A percentile compares a stretch with the other conserved stretches of the same genome.
Conservation (phyloP, 1,140 invertebrate species). For the Telenomus remus region DNA sequence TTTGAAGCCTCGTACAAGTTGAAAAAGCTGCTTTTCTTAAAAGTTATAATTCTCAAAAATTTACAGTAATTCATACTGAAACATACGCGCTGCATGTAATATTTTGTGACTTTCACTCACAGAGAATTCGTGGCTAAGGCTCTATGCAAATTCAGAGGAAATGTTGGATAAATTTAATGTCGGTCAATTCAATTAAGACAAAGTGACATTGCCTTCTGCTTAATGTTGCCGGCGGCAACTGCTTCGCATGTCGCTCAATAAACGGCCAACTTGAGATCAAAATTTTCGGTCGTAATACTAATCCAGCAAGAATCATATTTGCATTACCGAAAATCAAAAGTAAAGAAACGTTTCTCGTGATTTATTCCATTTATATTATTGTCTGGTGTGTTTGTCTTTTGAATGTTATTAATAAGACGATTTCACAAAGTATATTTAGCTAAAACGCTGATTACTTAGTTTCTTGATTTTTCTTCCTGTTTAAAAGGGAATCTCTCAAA, state of each 20-base stretch:
- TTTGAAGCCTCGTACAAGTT: constrained; percentile 15
- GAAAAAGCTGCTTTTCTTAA: constrained; percentile 10
- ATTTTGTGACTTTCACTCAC: constrained; percentile 52
- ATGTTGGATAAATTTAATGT: constrained; percentile 72
- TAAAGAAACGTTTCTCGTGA: too few species aligned
- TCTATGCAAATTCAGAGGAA: constrained; percentile 54
- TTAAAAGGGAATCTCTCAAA: too few species aligned
- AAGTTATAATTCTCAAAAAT: constrained; percentile 42
- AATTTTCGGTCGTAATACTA: constrained; percentile 35
- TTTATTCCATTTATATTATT: too few species aligned
- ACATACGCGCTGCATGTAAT: constrained; percentile 31
- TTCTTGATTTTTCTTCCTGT: too few species aligned
- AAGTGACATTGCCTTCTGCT: constrained; percentile 63
- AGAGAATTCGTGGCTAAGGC: constrained; percentile 32
- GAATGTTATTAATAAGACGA: too few species aligned
- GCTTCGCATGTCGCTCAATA: constrained; percentile 50
- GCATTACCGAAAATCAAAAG: too few species aligned
- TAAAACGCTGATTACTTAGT: too few species aligned
- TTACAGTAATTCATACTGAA: constrained; percentile 43
- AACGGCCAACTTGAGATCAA: constrained; percentile 45
- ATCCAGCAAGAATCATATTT: constrained; percentile 28
- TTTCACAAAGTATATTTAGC: too few species aligned
- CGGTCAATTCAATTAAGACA: constrained; percentile 71
- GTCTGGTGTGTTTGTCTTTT: too few species aligned
- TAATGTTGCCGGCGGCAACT: constrained; percentile 54